Evolutionary conservation across 1,140 invertebrate species (phyloP).

Genomic region (Oryctes rhinoceros): DNA sequence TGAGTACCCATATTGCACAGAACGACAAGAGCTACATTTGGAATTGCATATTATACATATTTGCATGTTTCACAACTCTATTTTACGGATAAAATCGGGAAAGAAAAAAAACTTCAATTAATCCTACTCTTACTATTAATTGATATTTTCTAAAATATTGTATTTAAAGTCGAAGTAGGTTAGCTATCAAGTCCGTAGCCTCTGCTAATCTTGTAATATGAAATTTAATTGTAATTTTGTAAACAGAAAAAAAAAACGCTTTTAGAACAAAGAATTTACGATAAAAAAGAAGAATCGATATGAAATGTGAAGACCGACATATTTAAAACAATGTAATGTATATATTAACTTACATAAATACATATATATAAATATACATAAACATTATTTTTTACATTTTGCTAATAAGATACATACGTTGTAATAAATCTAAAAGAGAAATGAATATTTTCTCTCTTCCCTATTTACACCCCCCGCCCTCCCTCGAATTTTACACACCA

Average conservation of each 20-base stretch:
- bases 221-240: too few relatives aligned
- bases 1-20: too few relatives aligned
- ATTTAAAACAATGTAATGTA: neutral
- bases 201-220: too few relatives aligned
- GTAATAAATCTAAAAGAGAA: constrained; percentile 1
- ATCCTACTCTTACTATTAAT: too few relatives aligned
- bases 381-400: constrained; percentile 17
- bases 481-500: neutral
- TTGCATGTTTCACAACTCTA: too few relatives aligned
- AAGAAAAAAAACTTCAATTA: too few relatives aligned
- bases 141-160: too few relatives aligned
- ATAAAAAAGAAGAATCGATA: neutral
- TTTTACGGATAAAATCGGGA: too few relatives aligned
- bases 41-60: too few relatives aligned
- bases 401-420: constrained; percentile 13
- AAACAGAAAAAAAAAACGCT: neutral
- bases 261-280: neutral
- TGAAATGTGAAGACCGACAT: neutral
- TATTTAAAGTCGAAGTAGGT: too few relatives aligned
- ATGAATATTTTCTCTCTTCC: neutral
- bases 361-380: neutral
- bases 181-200: too few relatives aligned
- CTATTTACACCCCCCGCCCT: neutral
- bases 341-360: neutral
- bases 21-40: too few relatives aligned